These are phyloP conservation scores for Craniophora ligustri DNA, from an alignment of 2,888 invertebrate species.

Conservation along the genomic window DNA sequence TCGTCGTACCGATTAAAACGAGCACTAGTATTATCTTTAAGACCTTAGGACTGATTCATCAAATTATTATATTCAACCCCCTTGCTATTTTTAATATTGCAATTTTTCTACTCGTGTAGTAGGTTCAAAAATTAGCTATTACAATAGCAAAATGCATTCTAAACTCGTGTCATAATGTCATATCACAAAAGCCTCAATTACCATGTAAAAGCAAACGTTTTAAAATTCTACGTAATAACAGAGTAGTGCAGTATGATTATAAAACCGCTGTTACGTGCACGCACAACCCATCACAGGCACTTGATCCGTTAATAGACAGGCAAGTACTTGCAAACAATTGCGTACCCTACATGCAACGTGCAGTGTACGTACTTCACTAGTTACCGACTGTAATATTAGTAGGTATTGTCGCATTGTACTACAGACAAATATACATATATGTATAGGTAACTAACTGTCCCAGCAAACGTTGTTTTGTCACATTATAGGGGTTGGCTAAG, in stretches of 20 bases:
- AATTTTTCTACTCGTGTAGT: too few species aligned
- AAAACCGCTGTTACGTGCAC: constrained; percentile 16
- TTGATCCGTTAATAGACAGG: constrained; percentile 28
- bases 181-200: neutral
- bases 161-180: neutral
- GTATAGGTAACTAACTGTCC: too few species aligned
- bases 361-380: constrained; percentile 12
- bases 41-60: too few species aligned
- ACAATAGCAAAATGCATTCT: neutral
- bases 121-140: neutral
- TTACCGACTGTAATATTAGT: neutral
- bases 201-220: neutral
- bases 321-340: constrained; percentile 28
- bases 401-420: constrained; percentile 10
- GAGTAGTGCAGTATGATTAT: constrained; percentile 2
- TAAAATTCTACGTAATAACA: neutral
- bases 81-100: too few species aligned
- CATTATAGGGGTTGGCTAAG: too few species aligned
- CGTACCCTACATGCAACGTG: constrained; percentile 33
- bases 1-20: too few species aligned
- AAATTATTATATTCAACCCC: too few species aligned
- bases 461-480: too few species aligned
- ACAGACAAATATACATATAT: too few species aligned
- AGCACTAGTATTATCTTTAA: too few species aligned
- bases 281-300: constrained; percentile 21